Conservation (phyloP, 2,888 invertebrate species). For the Trichogramma dendrolimi region DNA sequence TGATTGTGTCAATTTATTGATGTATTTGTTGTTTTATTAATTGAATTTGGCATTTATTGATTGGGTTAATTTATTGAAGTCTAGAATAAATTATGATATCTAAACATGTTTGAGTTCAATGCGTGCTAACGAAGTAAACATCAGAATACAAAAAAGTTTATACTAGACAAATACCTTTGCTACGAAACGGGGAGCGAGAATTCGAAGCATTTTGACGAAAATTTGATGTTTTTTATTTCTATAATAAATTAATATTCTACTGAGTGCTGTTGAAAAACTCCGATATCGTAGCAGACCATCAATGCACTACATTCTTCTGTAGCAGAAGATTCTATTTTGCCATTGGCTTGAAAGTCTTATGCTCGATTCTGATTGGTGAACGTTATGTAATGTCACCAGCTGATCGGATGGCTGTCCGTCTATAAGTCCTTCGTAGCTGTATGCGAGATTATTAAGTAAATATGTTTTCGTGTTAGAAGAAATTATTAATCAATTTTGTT, state of each 20-base stretch:
- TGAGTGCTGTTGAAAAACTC: background rate
- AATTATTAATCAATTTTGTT: background rate
- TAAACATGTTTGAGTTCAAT: too few species aligned
- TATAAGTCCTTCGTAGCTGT: background rate
- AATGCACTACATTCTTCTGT: background rate
- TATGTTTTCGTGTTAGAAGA: background rate
- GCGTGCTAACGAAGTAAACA: too few species aligned
- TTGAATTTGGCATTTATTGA: too few species aligned
- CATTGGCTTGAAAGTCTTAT: background rate
- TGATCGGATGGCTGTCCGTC: conserved; percentile 12
- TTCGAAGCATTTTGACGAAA: background rate
- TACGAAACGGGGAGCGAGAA: background rate
- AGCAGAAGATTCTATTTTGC: background rate
- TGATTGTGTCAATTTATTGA: background rate
- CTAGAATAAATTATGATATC: too few species aligned
- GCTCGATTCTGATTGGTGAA: conserved; percentile 12
- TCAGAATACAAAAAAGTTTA: too few species aligned
- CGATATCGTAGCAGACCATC: background rate
- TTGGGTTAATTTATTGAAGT: too few species aligned
- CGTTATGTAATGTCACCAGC: conserved; percentile 26
- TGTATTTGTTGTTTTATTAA: background rate
- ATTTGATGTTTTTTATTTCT: background rate
- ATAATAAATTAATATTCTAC: too few species aligned
- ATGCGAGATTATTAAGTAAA: background rate
- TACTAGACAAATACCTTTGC: background rate